Conservation (phyloP, 1,140 invertebrate species). For the Mamestra configurata region DNA sequence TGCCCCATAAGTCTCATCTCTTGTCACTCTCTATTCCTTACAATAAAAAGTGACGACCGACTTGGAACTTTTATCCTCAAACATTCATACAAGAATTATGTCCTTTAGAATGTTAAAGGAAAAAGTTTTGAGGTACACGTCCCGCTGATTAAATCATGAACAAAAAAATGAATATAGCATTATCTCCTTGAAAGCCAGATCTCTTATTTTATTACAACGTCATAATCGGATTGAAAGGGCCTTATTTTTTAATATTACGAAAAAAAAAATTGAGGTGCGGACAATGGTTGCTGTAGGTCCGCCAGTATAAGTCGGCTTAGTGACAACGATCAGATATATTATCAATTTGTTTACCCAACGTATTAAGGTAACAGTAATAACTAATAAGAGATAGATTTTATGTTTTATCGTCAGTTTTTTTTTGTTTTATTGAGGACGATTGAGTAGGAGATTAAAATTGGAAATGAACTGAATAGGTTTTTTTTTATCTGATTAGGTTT, state of each 20-base stretch:
- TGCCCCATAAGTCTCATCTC: constrained; percentile 14
- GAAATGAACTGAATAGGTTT: neutral
- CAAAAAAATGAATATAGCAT: constrained; percentile 11
- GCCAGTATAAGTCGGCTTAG: constrained; percentile 20
- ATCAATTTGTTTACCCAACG: constrained; percentile 12
- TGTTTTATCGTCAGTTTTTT: neutral
- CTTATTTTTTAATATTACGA: constrained; percentile 31
- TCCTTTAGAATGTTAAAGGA: neutral
- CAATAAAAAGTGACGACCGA: neutral
- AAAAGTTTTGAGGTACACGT: neutral
- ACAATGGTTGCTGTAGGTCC: constrained; percentile 34
- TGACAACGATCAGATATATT: constrained; percentile 29
- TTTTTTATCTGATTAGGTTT: neutral
- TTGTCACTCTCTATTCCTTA: constrained; percentile 16
- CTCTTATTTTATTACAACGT: constrained; percentile 28
- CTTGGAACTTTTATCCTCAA: constrained; percentile 14
- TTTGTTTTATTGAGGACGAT: neutral
- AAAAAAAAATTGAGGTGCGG: neutral
- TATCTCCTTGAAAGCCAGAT: constrained; percentile 24
- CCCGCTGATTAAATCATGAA: neutral
- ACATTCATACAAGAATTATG: neutral
- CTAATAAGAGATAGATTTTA: neutral
- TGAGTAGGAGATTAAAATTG: neutral
- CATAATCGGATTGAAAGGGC: constrained; percentile 33
- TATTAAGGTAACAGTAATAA: neutral